phyloP scores from a whole-genome alignment of 2,113 vertebrate genomes.

The Urocitellus parryii region DNA sequence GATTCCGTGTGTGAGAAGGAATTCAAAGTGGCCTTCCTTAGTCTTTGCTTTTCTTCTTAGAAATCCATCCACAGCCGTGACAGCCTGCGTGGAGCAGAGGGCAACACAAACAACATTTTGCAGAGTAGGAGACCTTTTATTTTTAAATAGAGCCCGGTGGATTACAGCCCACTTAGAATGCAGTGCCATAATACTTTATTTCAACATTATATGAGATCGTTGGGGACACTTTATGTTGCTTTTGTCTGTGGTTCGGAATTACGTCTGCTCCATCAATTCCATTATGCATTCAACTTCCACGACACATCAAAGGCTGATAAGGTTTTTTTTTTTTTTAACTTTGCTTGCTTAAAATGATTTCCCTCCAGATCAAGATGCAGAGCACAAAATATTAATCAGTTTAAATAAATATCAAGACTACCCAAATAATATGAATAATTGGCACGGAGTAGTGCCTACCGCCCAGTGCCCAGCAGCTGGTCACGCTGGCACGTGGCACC shows the following conservation, averaged over 20 bases:
- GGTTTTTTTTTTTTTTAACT: slow-evolving; percentile 81
- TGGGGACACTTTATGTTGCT: slow-evolving; percentile 84
- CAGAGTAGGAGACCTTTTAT: neutral
- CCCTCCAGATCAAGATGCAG: slow-evolving; percentile 90
- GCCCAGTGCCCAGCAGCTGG: slow-evolving; percentile 97
- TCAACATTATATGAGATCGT: slow-evolving; percentile 84
- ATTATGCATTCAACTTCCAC: slow-evolving; percentile 86
- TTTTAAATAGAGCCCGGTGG: slow-evolving; percentile 70
- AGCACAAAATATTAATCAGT: slow-evolving; percentile 96
- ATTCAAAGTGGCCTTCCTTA: slow-evolving; percentile 62
- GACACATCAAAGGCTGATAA: slow-evolving; percentile 90
- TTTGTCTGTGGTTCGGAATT: slow-evolving; percentile 86
- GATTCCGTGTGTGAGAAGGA: slow-evolving; percentile 32
- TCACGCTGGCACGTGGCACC: slow-evolving; percentile 94
- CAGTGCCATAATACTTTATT: slow-evolving; percentile 76
- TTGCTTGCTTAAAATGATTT: slow-evolving; percentile 90
- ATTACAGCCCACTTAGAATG: slow-evolving; percentile 69
- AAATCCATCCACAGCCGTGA: slow-evolving; percentile 15
- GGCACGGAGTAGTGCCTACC: slow-evolving; percentile 93
- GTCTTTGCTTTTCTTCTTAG: slow-evolving; percentile 68
- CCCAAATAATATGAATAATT: slow-evolving; percentile 98
- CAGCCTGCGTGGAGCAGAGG: neutral
- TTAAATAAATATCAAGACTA: slow-evolving; percentile 97
- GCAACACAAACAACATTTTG: neutral
- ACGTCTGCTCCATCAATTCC: slow-evolving; percentile 86